Evolutionary conservation across 1,140 invertebrate genomes (phyloP).

Genomic region (Tetramorium alpestre): DNA sequence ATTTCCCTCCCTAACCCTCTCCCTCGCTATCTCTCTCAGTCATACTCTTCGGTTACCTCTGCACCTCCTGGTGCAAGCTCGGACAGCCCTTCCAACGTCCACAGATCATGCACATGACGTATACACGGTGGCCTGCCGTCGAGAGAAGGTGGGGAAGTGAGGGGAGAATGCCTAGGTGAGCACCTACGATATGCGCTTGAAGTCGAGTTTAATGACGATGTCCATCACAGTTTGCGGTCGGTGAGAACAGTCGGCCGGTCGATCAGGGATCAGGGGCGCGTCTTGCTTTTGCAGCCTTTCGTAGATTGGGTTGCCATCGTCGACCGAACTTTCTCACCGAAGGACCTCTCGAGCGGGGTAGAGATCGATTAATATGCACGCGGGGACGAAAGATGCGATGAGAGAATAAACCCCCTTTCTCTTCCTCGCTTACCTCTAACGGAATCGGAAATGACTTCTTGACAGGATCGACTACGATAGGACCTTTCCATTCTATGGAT

Average conservation of each 20-base stretch:
- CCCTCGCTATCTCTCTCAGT: slow-evolving; percentile 15
- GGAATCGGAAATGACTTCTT: slow-evolving; percentile 46
- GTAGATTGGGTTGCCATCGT: slow-evolving; percentile 45
- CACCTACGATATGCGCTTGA: slow-evolving; percentile 55
- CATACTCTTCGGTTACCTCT: slow-evolving; percentile 7
- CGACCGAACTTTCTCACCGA: slow-evolving; percentile 36
- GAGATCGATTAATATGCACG: slow-evolving; percentile 51
- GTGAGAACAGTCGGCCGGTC: background rate
- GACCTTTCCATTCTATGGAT: slow-evolving; percentile 20
- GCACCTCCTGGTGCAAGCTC: slow-evolving; percentile 46
- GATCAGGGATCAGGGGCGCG: slow-evolving; percentile 12
- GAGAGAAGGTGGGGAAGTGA: background rate
- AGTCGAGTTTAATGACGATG: slow-evolving; percentile 77
- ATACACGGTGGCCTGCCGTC: slow-evolving; percentile 18
- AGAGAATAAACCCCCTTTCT: slow-evolving; percentile 14
- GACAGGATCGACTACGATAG: slow-evolving; percentile 13
- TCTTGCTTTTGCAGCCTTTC: slow-evolving; percentile 50
- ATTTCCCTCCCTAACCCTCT: background rate
- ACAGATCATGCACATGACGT: slow-evolving; percentile 65
- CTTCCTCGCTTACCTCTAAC: slow-evolving; percentile 15
- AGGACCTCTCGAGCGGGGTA: slow-evolving; percentile 27
- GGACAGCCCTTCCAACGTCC: slow-evolving; percentile 37
- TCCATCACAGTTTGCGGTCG: slow-evolving; percentile 74
- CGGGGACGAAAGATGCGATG: background rate
- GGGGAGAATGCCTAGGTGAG: slow-evolving; percentile 2